Percentiles rank a stretch among this genome's conserved stretches.
These are phyloP conservation scores for Tipula lateralis DNA, from an alignment of 2,888 invertebrate species.

Conservation along the genomic window DNA sequence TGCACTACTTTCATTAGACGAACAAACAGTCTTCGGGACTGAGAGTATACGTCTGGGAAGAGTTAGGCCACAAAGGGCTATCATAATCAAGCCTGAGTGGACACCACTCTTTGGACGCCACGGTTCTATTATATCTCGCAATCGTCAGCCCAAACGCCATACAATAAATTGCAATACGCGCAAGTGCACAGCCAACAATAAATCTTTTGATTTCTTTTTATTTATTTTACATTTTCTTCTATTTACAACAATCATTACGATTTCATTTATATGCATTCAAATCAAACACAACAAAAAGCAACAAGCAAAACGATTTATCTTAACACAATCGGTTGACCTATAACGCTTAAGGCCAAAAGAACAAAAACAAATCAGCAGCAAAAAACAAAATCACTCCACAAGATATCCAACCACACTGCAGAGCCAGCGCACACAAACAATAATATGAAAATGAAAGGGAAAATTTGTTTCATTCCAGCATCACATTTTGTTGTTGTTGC, in stretches of 20 bases:
- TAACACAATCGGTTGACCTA: conserved; percentile 19
- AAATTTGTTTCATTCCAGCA: neutral
- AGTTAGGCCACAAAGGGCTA: no score
- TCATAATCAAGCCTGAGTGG: no score
- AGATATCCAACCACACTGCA: neutral
- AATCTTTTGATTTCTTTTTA: neutral
- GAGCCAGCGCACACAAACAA: neutral
- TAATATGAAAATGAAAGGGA: conserved; percentile 1
- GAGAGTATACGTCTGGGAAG: no score
- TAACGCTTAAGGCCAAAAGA: neutral
- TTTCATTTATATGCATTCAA: neutral
- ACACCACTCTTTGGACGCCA: no score
- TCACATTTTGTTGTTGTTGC: neutral
- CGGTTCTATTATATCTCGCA: no score
- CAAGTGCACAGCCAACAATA: neutral
- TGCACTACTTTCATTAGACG: no score
- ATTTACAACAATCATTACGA: neutral
- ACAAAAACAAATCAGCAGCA: no score
- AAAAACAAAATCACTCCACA: neutral
- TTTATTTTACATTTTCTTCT: neutral
- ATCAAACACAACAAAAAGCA: neutral
- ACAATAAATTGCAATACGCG: neutral
- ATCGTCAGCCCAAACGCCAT: no score
- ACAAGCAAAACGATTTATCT: neutral
- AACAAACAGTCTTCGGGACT: no score